Percentiles rank a stretch among this genome's conserved stretches.
Evolutionary conservation across 2,888 invertebrate genomes (phyloP).

Genomic region (Hyposoter dolosus): DNA sequence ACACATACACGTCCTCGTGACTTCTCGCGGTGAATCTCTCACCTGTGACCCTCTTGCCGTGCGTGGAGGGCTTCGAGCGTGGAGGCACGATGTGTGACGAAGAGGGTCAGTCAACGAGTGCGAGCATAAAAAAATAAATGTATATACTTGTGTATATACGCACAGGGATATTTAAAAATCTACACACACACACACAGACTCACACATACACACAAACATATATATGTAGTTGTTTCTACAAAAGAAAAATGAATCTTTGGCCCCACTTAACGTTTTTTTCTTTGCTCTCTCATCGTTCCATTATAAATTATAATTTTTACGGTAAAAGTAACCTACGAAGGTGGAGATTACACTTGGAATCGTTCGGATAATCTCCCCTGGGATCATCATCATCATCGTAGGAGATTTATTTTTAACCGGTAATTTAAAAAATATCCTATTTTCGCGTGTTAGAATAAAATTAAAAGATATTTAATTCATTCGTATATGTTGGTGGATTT

Average conservation of each 20-base stretch:
- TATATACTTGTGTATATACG: slow-evolving; percentile 30
- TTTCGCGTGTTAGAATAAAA: slow-evolving; percentile 65
- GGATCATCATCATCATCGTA: slow-evolving; percentile 32
- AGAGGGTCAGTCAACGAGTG: slow-evolving; percentile 66
- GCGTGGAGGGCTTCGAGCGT: slow-evolving; percentile 62
- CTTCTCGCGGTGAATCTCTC: slow-evolving; percentile 76
- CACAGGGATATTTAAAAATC: slow-evolving; percentile 9
- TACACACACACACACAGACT: background rate
- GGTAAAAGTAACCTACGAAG: slow-evolving; percentile 32
- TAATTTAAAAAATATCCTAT: slow-evolving; percentile 57
- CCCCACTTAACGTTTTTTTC: slow-evolving; percentile 42
- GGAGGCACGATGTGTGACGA: slow-evolving; percentile 76
- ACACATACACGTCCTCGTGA: slow-evolving; percentile 29
- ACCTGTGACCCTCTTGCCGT: slow-evolving; percentile 77
- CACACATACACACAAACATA: background rate
- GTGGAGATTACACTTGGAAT: slow-evolving; percentile 17
- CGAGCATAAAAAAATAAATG: slow-evolving; percentile 47
- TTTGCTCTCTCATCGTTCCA: slow-evolving; percentile 41
- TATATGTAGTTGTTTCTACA: background rate
- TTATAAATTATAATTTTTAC: slow-evolving; percentile 58
- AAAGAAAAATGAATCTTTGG: slow-evolving; percentile 39
- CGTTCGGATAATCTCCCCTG: slow-evolving; percentile 7
- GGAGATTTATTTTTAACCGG: slow-evolving; percentile 27
- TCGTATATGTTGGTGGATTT: background rate
- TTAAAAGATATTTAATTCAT: slow-evolving; percentile 27